These are phyloP conservation scores for Sinelater perroti DNA, from an alignment of 2,888 invertebrate genomes.

Conservation along the genomic window DNA sequence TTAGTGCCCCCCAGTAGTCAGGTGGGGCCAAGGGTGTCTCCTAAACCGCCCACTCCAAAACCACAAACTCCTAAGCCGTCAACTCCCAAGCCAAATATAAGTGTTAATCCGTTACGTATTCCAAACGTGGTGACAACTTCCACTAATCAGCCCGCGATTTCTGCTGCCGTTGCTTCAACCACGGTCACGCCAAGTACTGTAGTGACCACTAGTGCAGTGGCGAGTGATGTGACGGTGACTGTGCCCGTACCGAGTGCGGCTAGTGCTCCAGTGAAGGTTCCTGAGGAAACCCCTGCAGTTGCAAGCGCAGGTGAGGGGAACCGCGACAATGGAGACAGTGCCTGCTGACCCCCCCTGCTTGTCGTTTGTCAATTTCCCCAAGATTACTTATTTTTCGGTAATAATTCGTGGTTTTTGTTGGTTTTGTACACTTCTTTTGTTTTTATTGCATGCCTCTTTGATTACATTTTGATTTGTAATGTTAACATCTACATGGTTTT, in stretches of 20 bases:
- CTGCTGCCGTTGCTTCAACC: constrained; percentile 39
- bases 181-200: constrained; percentile 22
- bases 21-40: constrained; percentile 46
- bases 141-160: constrained; percentile 19
- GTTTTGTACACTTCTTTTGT: constrained; percentile 43
- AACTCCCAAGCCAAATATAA: constrained; percentile 47
- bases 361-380: constrained; percentile 55
- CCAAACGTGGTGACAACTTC: constrained; percentile 37
- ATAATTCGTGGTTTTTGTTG: constrained; percentile 55
- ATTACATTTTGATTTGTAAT: constrained; percentile 31
- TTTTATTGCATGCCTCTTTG: constrained; percentile 37
- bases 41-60: constrained; percentile 53
- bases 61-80: constrained; percentile 51
- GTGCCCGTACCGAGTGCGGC: constrained; percentile 21
- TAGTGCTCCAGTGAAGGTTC: constrained; percentile 27
- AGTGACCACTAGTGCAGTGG: constrained; percentile 17
- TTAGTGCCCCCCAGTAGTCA: constrained; percentile 48
- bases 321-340: constrained; percentile 59
- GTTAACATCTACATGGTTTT: constrained; percentile 16
- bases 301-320: constrained; percentile 58
- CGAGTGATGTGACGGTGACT: constrained; percentile 23
- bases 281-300: constrained; percentile 40
- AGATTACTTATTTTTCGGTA: constrained; percentile 58
- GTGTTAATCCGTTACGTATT: constrained; percentile 43
- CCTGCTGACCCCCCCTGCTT: constrained; percentile 59